A percentile compares a stretch with the other conserved stretches of the same genome.
Evolutionary conservation across 2,888 invertebrate species (phyloP).

Genomic region (Sympetrum striolatum): DNA sequence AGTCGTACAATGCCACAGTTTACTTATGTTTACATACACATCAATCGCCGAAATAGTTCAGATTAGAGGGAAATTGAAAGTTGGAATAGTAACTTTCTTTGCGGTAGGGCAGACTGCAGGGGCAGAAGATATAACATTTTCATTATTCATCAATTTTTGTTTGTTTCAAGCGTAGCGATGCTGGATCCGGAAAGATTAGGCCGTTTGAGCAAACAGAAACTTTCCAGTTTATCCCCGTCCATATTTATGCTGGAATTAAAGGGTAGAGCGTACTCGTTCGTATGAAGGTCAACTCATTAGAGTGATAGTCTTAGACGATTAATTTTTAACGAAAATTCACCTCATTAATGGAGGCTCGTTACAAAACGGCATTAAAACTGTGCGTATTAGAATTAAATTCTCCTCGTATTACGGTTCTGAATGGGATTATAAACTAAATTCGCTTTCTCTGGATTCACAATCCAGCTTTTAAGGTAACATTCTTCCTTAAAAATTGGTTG

Average conservation of each 20-base stretch:
- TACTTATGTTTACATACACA: no score
- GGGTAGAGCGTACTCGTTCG: background rate
- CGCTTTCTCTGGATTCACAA: no score
- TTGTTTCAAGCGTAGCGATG: background rate
- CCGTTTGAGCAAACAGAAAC: background rate
- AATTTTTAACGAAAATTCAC: background rate
- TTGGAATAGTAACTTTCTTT: background rate
- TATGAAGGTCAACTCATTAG: background rate
- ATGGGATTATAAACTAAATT: no score
- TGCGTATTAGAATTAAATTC: no score
- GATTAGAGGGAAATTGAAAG: no score
- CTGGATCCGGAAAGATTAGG: background rate
- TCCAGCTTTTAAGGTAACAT: no score
- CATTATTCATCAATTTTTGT: background rate
- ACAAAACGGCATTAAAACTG: no score
- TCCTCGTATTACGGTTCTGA: no score
- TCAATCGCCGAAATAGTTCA: no score
- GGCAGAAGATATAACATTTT: background rate
- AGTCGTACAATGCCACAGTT: no score
- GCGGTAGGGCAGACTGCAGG: background rate
- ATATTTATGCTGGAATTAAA: background rate
- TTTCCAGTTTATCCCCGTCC: background rate
- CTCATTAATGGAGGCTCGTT: background rate
- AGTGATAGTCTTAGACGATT: background rate
- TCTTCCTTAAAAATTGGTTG: no score